phyloP scores from a whole-genome alignment of 2,888 invertebrate genomes.

The Cylloceria caligata region DNA sequence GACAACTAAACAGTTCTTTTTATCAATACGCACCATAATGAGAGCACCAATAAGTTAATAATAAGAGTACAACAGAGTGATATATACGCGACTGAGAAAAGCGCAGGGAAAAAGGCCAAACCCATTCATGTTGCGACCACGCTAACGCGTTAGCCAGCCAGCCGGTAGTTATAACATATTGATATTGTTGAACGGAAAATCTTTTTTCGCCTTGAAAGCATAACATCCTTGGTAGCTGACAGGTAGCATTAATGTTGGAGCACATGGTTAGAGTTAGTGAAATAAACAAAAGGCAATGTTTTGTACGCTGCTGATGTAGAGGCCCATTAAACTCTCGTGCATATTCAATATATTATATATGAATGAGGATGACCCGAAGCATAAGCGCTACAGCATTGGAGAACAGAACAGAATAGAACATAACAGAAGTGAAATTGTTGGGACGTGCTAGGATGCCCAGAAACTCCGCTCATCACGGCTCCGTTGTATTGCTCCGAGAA shows the following conservation, averaged over 20 bases:
- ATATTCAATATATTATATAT: slow-evolving; percentile 33
- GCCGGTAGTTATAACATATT: too few relatives aligned
- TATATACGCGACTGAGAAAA: slow-evolving; percentile 20
- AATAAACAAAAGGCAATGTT: slow-evolving; percentile 12
- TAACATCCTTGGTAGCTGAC: background rate
- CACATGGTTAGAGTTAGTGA: too few relatives aligned
- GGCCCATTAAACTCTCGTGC: background rate
- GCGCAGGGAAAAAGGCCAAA: slow-evolving; percentile 2
- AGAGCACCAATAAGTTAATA: slow-evolving; percentile 31
- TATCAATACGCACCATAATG: too few relatives aligned
- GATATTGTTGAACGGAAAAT: background rate
- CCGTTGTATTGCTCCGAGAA: background rate
- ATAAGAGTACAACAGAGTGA: slow-evolving; percentile 9
- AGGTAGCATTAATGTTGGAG: too few relatives aligned
- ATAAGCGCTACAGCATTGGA: slow-evolving; percentile 7
- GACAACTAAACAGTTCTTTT: too few relatives aligned
- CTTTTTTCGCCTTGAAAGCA: background rate
- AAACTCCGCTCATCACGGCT: slow-evolving; percentile 21
- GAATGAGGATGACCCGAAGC: slow-evolving; percentile 19
- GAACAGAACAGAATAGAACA: background rate
- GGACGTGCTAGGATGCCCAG: slow-evolving; percentile 2
- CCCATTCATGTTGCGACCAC: background rate
- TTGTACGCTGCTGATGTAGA: background rate
- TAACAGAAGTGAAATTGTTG: slow-evolving; percentile 17
- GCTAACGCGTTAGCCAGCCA: background rate